phyloP scores from a whole-genome alignment of 2,888 invertebrate genomes.

The Ecliptopera silaceata region DNA sequence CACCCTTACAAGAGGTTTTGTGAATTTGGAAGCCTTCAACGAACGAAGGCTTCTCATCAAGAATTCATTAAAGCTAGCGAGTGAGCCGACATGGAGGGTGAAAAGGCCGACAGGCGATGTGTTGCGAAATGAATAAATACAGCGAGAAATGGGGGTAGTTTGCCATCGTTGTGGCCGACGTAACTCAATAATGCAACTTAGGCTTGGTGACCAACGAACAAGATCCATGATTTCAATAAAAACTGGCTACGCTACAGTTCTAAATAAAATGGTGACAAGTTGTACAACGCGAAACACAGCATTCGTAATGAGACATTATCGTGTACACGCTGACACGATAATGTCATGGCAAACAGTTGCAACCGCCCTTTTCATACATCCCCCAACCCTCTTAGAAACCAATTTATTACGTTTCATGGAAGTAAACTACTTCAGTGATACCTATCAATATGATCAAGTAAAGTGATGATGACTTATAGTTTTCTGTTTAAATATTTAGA shows the following conservation, averaged over 20 bases:
- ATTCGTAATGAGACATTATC: constrained; percentile 62
- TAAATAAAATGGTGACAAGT: constrained; percentile 45
- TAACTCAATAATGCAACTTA: constrained; percentile 72
- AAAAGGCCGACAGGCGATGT: constrained; percentile 75
- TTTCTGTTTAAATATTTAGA: neutral
- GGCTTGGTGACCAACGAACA: constrained; percentile 37
- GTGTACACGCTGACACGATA: constrained; percentile 69
- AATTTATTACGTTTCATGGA: neutral
- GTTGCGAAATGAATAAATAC: constrained; percentile 82
- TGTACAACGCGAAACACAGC: constrained; percentile 64
- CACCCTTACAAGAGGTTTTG: constrained; percentile 61
- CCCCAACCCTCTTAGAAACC: constrained; percentile 47
- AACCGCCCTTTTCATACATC: constrained; percentile 56
- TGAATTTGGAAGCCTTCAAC: constrained; percentile 80
- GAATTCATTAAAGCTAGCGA: constrained; percentile 73
- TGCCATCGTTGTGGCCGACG: constrained; percentile 68
- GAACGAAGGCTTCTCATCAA: constrained; percentile 72
- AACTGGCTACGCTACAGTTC: constrained; percentile 41
- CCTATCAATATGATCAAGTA: neutral
- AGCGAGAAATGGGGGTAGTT: constrained; percentile 80
- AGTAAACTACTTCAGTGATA: neutral
- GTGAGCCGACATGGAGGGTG: constrained; percentile 68
- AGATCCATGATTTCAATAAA: constrained; percentile 11
- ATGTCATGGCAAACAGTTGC: constrained; percentile 75
- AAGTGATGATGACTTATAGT: no score